phyloP scores from a whole-genome alignment of 2,888 invertebrate genomes.

The Platerodrilus igneus region DNA sequence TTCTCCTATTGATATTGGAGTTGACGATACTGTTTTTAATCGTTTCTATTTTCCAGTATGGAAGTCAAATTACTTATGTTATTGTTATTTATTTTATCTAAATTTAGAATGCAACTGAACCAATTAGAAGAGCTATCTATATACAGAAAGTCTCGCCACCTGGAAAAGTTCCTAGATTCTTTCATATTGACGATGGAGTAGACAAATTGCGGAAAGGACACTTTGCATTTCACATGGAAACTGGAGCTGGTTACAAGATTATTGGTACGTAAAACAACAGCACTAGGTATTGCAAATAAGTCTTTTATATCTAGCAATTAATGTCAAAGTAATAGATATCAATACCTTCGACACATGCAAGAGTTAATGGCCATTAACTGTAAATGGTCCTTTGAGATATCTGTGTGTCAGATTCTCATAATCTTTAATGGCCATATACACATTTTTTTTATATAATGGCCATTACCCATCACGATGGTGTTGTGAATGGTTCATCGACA shows the following conservation, averaged over 20 bases:
- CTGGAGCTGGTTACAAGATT: conserved; percentile 64
- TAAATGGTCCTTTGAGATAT: no score
- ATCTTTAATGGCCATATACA: no score
- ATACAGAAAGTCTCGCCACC: conserved; percentile 60
- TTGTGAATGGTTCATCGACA: no score
- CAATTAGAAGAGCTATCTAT: conserved; percentile 58
- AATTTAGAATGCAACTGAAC: conserved; percentile 60
- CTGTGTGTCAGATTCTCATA: no score
- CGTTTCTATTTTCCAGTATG: conserved; percentile 63
- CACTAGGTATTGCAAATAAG: neutral
- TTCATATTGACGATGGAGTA: conserved; percentile 60
- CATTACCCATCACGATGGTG: no score
- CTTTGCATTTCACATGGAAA: conserved; percentile 70
- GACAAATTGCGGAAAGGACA: conserved; percentile 56
- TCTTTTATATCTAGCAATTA: neutral
- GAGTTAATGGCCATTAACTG: no score
- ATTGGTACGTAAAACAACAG: conserved; percentile 45
- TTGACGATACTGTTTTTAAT: conserved; percentile 66
- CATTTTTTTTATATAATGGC: no score
- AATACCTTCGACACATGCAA: no score
- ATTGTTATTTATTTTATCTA: conserved; percentile 6
- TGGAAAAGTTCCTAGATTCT: conserved; percentile 55
- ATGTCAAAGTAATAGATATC: neutral
- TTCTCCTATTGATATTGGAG: conserved; percentile 62
- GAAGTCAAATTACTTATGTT: neutral